phyloP scores from a whole-genome alignment of 2,113 vertebrate genomes.

The Apus apus region DNA sequence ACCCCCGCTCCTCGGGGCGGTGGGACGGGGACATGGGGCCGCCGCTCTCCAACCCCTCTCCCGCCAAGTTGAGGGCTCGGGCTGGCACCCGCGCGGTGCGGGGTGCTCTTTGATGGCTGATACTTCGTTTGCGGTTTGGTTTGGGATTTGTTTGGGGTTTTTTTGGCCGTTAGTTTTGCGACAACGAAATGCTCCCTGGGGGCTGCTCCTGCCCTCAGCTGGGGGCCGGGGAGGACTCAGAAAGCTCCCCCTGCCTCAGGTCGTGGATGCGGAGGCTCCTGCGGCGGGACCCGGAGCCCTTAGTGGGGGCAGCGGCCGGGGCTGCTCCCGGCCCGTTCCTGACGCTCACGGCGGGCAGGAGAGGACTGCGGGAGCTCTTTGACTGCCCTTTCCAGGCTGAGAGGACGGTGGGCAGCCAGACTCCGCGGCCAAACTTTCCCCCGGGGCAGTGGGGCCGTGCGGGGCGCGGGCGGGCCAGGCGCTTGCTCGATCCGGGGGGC shows the following conservation, averaged over 20 bases:
- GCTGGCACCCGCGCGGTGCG: neutral
- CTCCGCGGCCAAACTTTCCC: neutral
- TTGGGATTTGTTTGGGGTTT: neutral
- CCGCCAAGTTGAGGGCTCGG: neutral
- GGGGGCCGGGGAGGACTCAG: neutral
- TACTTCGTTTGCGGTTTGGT: neutral
- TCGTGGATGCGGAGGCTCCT: neutral
- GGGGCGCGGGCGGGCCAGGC: no score
- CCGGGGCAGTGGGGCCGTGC: neutral
- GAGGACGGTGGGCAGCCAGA: neutral
- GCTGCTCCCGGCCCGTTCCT: neutral
- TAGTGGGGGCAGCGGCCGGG: neutral
- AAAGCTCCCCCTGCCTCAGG: neutral
- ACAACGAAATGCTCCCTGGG: neutral
- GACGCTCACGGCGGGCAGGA: neutral
- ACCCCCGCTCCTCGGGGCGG: neutral
- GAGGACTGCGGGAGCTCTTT: neutral
- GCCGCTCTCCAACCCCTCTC: no score
- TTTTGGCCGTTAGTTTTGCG: neutral
- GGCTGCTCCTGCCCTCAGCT: neutral
- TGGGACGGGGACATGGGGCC: neutral
- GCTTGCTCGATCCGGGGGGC: no score
- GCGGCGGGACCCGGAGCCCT: neutral
- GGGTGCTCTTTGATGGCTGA: no score
- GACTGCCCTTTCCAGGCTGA: neutral